Evolutionary conservation across 2,113 vertebrate genomes (phyloP).

Genomic region (Petrocephalus zakoni): DNA sequence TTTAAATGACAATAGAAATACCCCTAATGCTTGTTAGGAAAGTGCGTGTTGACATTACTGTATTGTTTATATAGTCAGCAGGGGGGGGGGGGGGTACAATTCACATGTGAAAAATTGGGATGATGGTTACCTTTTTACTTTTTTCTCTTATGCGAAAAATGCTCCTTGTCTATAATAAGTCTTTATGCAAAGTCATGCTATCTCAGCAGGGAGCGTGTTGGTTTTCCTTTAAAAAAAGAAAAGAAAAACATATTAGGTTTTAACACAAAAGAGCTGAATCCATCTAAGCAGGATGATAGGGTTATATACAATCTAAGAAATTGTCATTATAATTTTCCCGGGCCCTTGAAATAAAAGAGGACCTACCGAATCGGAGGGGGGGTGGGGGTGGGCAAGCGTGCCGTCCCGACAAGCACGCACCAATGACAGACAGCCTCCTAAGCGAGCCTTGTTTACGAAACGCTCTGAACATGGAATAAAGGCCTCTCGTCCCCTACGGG

Average conservation of each 20-base stretch:
- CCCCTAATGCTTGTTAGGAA: background rate
- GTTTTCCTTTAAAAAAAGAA: background rate
- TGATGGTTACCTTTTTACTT: background rate
- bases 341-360: background rate
- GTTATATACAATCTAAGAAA: background rate
- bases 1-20: background rate
- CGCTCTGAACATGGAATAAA: conserved; percentile 24
- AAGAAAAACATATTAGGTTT: background rate
- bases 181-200: background rate
- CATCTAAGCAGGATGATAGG: background rate
- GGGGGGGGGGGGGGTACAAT: background rate
- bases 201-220: background rate
- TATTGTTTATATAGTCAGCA: background rate
- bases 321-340: background rate
- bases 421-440: background rate
- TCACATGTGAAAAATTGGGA: background rate
- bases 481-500: conserved; percentile 19
- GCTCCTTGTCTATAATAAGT: background rate
- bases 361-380: background rate
- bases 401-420: background rate
- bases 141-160: background rate
- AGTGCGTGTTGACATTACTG: background rate
- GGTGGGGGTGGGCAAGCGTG: background rate
- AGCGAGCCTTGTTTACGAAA: background rate
- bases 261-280: background rate